A percentile compares a stretch with the other conserved stretches of the same genome.
Evolutionary conservation across 2,888 invertebrate genomes (phyloP).

Genomic region (Lobophora halterata): DNA sequence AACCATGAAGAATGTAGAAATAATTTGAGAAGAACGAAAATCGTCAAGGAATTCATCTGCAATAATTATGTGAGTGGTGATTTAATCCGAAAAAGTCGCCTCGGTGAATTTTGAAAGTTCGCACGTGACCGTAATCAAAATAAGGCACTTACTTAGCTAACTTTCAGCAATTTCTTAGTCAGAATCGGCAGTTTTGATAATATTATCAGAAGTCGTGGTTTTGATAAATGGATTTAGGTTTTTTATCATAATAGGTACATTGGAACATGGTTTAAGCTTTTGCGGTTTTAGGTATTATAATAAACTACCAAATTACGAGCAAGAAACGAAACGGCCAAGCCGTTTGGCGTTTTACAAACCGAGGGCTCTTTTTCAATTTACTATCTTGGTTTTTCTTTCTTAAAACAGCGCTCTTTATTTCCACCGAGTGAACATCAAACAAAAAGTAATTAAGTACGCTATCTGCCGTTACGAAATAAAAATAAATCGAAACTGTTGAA

Average conservation of each 20-base stretch:
- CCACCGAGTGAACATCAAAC: slow-evolving; percentile 48
- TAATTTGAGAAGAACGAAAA: slow-evolving; percentile 25
- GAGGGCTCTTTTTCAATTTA: slow-evolving; percentile 44
- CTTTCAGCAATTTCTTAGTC: slow-evolving; percentile 22
- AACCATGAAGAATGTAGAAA: no score
- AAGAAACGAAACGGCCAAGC: slow-evolving; percentile 24
- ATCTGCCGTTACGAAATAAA: slow-evolving; percentile 41
- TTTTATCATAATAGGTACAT: background rate
- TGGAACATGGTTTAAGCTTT: no score
- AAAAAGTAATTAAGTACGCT: slow-evolving; percentile 63
- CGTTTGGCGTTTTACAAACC: slow-evolving; percentile 40
- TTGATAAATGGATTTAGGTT: background rate
- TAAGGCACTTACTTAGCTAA: slow-evolving; percentile 36
- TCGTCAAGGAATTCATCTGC: slow-evolving; percentile 61
- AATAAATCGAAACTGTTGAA: slow-evolving; percentile 54
- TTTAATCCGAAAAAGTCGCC: slow-evolving; percentile 61
- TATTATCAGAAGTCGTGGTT: background rate
- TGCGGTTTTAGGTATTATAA: slow-evolving; percentile 2
- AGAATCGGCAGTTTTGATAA: no score
- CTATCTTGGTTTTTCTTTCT: slow-evolving; percentile 34
- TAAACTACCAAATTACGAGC: slow-evolving; percentile 15
- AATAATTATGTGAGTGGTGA: no score
- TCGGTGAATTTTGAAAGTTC: slow-evolving; percentile 55
- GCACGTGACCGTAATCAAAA: slow-evolving; percentile 67
- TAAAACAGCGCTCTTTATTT: slow-evolving; percentile 42